Evolutionary conservation across 2,797 vertebrate species (phyloP), one percentile per base, ranked within the genome.

Genomic region (Nyctalus aviator): DNA sequence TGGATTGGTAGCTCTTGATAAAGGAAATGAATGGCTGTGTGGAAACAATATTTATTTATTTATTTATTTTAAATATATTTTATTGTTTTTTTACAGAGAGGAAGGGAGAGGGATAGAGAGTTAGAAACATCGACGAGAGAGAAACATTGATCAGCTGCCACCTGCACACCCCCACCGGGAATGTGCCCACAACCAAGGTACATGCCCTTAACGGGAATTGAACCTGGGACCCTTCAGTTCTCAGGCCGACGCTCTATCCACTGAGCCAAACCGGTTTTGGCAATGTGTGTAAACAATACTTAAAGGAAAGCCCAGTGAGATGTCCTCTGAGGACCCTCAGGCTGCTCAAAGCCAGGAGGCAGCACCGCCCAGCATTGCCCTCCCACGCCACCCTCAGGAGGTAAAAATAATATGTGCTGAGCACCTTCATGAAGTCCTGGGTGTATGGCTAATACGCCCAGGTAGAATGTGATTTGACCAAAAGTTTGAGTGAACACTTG

Each of bases 1-100:
- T 77, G 75, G 88, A 82, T 69, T 84, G 90, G 69, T 94, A 95
- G 90, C 46, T 95, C 82, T 92, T 64, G 32, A 25, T 93, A 94
- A 77, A 95, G 94, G 90, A 96, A 95, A 93, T 90, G 88, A 53
- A 88, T 88, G 78, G n/a, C 46, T 5, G 1, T 57, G 55, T 90
- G 72, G 48, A 95, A 96, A 93, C 79, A 92, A 27, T 12, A 8
- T 93, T 91, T 44, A 41, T 41, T 41, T 37, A 37, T 37, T 37
- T 41, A 41, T 41, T 41, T 41, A 41, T 41, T 41, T 41, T 41
- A 41, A 41, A 41, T 41, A 41, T 41, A 41, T 41, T 41, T 41
- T 41, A 41, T 41, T 41, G 37, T 41, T 41, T 41, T 41, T 41
- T 41, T 41, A 41, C 37, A 41, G 37, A 41, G 37, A 7, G 37